Conservation (phyloP, 2,888 invertebrate genomes). For the Chouioia cunea region DNA sequence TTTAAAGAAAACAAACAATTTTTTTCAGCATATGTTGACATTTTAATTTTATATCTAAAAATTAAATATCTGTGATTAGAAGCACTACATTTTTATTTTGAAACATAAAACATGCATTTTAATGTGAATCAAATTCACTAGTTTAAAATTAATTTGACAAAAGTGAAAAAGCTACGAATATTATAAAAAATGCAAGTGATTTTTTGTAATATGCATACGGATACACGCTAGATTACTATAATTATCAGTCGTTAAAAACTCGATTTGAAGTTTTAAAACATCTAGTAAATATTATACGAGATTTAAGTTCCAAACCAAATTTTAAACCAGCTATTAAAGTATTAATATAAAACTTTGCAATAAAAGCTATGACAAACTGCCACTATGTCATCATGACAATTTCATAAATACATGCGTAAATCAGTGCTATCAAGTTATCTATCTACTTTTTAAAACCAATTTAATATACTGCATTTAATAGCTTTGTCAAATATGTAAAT, state of each 20-base stretch:
- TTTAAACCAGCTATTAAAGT: conserved; percentile 5
- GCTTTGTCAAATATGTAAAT: conserved; percentile 38
- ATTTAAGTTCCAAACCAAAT: background rate
- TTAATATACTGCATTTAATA: conserved; percentile 8
- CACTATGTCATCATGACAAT: conserved; percentile 24
- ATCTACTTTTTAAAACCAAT: background rate
- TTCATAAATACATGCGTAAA: conserved; percentile 27
- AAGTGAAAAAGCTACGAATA: conserved; percentile 3
- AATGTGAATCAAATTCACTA: background rate
- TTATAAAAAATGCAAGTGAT: conserved; percentile 21
- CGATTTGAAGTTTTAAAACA: conserved; percentile 6
- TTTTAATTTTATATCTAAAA: background rate
- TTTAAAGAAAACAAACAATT: background rate
- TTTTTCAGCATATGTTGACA: conserved; percentile 5
- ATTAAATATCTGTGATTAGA: background rate
- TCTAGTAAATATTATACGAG: no score
- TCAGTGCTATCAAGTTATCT: conserved; percentile 18
- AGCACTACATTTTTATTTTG: background rate
- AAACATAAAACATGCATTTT: background rate
- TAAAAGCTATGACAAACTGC: conserved; percentile 18
- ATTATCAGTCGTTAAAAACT: conserved; percentile 23
- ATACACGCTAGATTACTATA: conserved; percentile 18
- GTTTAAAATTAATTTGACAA: conserved; percentile 1
- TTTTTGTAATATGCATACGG: conserved; percentile 34
- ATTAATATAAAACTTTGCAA: conserved; percentile 6